Conservation (phyloP, 2,888 invertebrate genomes). For the Cremastinae sp. region DNA sequence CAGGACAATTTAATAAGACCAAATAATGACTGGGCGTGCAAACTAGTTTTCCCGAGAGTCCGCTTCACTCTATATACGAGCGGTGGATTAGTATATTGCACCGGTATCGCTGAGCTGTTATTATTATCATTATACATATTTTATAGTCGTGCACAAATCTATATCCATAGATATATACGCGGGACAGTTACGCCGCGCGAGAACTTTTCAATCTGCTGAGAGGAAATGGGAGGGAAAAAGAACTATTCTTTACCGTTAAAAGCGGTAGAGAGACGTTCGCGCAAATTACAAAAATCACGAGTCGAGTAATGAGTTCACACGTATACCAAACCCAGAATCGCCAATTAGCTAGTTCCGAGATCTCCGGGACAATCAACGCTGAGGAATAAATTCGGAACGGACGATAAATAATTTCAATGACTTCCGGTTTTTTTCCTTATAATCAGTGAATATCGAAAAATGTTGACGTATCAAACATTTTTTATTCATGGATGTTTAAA, state of each 20-base stretch:
- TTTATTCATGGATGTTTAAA: too few relatives aligned
- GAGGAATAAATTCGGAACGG: conserved; percentile 35
- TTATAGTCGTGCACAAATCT: conserved; percentile 1
- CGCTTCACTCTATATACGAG: conserved; percentile 25
- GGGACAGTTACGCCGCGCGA: conserved; percentile 4
- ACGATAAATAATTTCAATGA: too few relatives aligned
- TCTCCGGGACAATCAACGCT: conserved; percentile 38
- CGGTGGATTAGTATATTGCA: conserved; percentile 51
- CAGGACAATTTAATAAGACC: conserved; percentile 64
- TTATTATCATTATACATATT: conserved; percentile 10
- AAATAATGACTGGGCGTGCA: conserved; percentile 62
- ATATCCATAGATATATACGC: background rate
- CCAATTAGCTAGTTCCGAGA: conserved; percentile 63
- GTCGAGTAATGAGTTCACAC: conserved; percentile 61
- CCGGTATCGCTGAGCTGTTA: conserved; percentile 35
- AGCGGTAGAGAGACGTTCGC: conserved; percentile 45
- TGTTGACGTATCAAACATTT: too few relatives aligned
- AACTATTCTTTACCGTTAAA: conserved; percentile 62
- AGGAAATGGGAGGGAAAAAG: conserved; percentile 32
- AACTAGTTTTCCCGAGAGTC: conserved; percentile 56
- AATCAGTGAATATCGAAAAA: too few relatives aligned
- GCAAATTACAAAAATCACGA: conserved; percentile 60
- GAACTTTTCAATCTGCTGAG: conserved; percentile 45
- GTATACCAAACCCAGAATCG: conserved; percentile 46
- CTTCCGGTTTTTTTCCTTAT: too few relatives aligned